Evolutionary conservation across 2,888 invertebrate species (phyloP).

Genomic region (Disparrhopalites patrizii): DNA sequence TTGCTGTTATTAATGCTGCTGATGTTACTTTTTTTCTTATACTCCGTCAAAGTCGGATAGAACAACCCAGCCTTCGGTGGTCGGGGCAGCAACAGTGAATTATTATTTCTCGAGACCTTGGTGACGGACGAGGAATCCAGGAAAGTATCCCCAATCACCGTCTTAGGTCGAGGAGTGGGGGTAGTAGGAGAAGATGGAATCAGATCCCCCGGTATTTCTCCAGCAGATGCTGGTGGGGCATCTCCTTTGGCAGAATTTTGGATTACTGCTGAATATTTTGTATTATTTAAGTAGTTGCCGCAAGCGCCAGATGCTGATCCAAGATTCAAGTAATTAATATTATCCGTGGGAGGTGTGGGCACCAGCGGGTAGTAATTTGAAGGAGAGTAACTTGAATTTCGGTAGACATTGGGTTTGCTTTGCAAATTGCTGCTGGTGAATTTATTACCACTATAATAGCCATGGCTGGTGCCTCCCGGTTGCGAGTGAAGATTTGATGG

Average conservation of each 20-base stretch:
- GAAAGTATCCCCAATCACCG: not conserved
- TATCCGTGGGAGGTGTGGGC: not conserved
- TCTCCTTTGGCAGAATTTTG: not conserved
- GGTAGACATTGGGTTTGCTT: slow-evolving; percentile 5
- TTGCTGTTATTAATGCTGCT: not conserved
- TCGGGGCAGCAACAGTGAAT: too few relatives aligned
- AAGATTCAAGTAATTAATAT: too few relatives aligned
- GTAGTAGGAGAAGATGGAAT: not conserved
- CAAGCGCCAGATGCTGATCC: too few relatives aligned
- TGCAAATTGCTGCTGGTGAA: too few relatives aligned
- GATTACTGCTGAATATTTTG: too few relatives aligned
- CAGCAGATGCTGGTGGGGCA: not conserved
- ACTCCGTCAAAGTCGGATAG: too few relatives aligned
- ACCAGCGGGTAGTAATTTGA: not conserved
- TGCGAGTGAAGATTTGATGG: too few relatives aligned
- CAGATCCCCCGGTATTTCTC: not conserved
- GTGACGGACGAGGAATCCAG: too few relatives aligned
- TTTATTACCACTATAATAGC: too few relatives aligned
- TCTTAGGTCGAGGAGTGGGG: not conserved
- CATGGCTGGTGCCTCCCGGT: too few relatives aligned
- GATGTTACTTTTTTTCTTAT: not conserved
- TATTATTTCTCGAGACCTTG: too few relatives aligned
- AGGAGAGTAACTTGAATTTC: not conserved
- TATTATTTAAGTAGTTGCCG: too few relatives aligned
- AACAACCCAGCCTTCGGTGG: not conserved